phyloP scores from a whole-genome alignment of 2,797 vertebrate genomes.

The Denticeps clupeoides region DNA sequence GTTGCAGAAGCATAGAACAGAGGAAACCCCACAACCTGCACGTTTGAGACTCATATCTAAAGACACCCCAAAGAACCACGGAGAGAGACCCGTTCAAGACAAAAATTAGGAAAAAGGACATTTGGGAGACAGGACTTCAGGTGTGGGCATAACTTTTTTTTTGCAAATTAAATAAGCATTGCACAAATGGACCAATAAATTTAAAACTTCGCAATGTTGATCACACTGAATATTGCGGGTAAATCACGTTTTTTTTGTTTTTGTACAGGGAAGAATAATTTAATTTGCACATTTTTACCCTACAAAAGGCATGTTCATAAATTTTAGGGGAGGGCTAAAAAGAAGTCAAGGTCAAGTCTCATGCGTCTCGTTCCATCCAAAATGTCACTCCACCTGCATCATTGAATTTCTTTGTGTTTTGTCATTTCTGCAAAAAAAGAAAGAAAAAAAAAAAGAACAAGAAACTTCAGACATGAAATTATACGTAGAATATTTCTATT shows the following conservation, averaged over 20 bases:
- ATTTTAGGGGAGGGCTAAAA: slow-evolving; percentile 2
- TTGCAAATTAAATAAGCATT: too few species aligned
- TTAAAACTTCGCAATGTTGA: too few species aligned
- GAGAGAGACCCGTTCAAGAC: too few species aligned
- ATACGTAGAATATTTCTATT: neutral
- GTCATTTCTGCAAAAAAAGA: slow-evolving; percentile 21
- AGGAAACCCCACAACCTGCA: neutral
- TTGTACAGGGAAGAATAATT: too few species aligned
- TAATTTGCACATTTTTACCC: slow-evolving; percentile 27
- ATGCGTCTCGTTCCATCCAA: slow-evolving; percentile 13
- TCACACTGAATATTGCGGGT: too few species aligned
- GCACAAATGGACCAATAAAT: too few species aligned
- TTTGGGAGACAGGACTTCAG: too few species aligned
- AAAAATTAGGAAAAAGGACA: too few species aligned
- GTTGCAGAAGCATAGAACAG: slow-evolving; percentile 11
- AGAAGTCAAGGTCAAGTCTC: slow-evolving; percentile 11
- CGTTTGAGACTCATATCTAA: too few species aligned
- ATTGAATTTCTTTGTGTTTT: slow-evolving; percentile 20
- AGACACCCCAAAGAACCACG: too few species aligned
- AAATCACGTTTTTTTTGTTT: too few species aligned
- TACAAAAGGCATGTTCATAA: slow-evolving; percentile 22
- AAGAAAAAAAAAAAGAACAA: neutral
- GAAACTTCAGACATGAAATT: neutral
- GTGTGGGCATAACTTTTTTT: too few species aligned
- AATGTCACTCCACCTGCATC: slow-evolving; percentile 22